Base-by-base conservation (phyloP, 92 coral and sea anemone species). In the Pocillopora grandis region DNA sequence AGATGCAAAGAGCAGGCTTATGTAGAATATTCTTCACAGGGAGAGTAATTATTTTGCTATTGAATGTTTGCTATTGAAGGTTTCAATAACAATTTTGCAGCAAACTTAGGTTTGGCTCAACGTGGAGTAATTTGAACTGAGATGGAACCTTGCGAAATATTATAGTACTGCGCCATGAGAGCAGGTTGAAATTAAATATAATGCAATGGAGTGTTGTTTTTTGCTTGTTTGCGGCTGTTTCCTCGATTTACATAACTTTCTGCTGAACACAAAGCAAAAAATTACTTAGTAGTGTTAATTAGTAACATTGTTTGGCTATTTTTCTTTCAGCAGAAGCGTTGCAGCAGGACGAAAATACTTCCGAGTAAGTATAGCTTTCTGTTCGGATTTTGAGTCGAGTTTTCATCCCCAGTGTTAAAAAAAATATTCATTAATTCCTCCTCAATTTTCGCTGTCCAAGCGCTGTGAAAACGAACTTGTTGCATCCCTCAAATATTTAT, bases 201-300 rank as follows among this genome's bases (percentile, higher is more conserved):
- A 80, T 16, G 35, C 66, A 9, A 35, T 15, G 59, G 7, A 19
- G 35, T 56, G 56, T 31, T 80, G 57, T 80, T 13, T 3, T 19
- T 8, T 58, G 85, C 60, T 20, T 14, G 18, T 36, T 80, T 59
- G 67, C 15, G 62, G 68, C 78, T 58, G 69, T 58, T 60, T 71
- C 37, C 67, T 18, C 59, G 52, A 59, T 81, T 81, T 81, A 71
- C 85, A 57, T 81, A 81, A 81, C 85, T 81, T 70, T 81, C 37
- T 71, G 68, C 17, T 13, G 68, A 13, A 77, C 15, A n/a, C n/a
- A 60, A 60, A 35, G 66, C 76, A 48, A 81, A 71, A 81, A 69
- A 58, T 71, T 58, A 35, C 36, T 35, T 58, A 69, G 60, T 21
- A 13, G 48, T 19, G 61, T 81, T 35, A 80, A 80, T 80, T 17